Conservation (phyloP, 2,113 vertebrate species). For the Gavia stellata region DNA sequence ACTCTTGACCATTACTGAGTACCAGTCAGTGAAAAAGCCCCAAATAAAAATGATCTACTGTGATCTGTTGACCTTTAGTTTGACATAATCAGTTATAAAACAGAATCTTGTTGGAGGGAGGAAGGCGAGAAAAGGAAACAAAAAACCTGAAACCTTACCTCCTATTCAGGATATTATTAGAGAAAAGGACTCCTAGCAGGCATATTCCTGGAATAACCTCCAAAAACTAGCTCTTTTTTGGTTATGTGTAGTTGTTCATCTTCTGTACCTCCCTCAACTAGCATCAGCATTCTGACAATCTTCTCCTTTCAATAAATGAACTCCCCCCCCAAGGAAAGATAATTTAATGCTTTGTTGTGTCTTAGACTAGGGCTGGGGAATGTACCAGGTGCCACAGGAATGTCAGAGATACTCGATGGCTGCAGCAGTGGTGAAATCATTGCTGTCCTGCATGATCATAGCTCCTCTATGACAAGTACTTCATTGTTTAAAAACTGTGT, state of each 20-base stretch:
- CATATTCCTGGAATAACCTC: neutral
- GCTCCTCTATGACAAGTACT: neutral
- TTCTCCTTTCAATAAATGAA: neutral
- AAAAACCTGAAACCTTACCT: neutral
- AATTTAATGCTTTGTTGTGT: neutral
- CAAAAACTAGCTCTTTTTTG: neutral
- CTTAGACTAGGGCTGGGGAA: neutral
- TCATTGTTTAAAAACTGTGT: fast-evolving
- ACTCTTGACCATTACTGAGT: neutral
- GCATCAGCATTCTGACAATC: neutral
- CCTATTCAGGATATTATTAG: neutral
- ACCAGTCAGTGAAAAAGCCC: neutral
- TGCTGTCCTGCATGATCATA: neutral
- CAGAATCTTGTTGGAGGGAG: neutral
- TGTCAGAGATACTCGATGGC: neutral
- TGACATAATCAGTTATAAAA: neutral
- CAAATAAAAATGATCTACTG: neutral
- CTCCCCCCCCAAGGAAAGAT: neutral
- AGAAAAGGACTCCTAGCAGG: neutral
- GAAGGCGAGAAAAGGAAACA: neutral
- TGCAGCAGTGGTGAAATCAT: neutral
- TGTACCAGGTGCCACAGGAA: neutral
- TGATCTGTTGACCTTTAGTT: neutral
- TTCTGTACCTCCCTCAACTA: neutral
- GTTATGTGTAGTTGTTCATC: neutral